A percentile compares a stretch with the other conserved stretches of the same genome.
Conservation (phyloP, 2,797 vertebrate species). For the Distichodus sexfasciatus region DNA sequence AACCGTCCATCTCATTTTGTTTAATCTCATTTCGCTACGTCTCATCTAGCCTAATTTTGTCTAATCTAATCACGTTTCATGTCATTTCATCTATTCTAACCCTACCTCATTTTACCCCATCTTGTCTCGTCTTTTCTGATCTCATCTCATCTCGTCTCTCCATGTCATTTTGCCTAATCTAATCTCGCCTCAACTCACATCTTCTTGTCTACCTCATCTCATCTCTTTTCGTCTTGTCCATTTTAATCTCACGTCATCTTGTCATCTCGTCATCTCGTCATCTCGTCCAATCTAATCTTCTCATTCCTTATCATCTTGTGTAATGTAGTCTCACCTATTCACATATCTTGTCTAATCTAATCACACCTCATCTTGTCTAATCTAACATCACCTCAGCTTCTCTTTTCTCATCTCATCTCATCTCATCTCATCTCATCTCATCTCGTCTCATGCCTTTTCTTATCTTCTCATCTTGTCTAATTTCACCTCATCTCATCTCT, state of each 20-base stretch:
- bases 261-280: not conserved
- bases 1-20: slow-evolving; percentile 46
- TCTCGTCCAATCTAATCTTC: not conserved
- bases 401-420: not conserved
- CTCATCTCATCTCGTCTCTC: too few relatives aligned
- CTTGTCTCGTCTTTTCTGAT: too few relatives aligned
- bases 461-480: not conserved
- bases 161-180: not conserved
- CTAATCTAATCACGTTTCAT: too few relatives aligned
- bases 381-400: not conserved
- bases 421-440: not conserved
- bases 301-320: not conserved
- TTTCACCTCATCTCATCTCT: not conserved
- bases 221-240: too few relatives aligned
- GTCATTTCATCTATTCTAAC: too few relatives aligned
- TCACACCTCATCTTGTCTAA: not conserved
- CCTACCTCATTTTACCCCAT: not conserved
- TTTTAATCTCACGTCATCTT: not conserved
- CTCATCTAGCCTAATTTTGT: too few relatives aligned
- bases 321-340: not conserved
- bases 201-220: too few relatives aligned
- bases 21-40: too few relatives aligned
- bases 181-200: too few relatives aligned
- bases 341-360: not conserved
- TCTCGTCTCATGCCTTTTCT: too few relatives aligned